Conservation (phyloP, 2,797 vertebrate genomes). For the Parauchenoglanis punctatus region DNA sequence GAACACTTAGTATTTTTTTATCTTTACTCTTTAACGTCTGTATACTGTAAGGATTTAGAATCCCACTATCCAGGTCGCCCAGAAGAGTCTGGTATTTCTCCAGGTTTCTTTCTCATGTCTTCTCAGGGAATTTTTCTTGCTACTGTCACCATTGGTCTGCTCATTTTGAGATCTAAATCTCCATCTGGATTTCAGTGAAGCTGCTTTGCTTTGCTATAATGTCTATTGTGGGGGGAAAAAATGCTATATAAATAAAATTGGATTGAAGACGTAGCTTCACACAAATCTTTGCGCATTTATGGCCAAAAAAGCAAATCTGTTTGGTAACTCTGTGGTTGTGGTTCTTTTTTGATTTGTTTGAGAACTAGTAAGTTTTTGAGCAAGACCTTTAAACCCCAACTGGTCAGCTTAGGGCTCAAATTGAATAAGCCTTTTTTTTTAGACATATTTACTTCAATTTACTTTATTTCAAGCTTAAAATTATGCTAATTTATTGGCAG, state of each 20-base stretch:
- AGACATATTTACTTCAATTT: not conserved
- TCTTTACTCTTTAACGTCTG: not conserved
- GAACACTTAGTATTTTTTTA: not conserved
- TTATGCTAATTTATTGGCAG: not conserved
- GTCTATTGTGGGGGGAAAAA: not conserved
- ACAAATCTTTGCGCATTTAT: not conserved
- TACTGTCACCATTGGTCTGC: not conserved
- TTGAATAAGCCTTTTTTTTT: not conserved
- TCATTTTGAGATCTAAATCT: not conserved
- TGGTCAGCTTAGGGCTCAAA: not conserved
- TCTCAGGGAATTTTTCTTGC: not conserved
- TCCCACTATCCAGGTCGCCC: not conserved
- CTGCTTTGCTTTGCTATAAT: not conserved
- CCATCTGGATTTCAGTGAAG: not conserved
- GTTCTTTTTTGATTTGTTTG: not conserved
- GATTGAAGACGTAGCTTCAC: not conserved
- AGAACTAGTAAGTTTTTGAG: not conserved
- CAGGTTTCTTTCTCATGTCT: not conserved
- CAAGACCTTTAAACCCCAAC: not conserved
- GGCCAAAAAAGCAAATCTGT: not conserved
- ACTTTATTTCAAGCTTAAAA: not conserved
- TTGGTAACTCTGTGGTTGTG: not conserved
- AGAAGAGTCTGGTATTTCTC: not conserved
- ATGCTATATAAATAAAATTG: not conserved
- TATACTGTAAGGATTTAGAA: not conserved